These are phyloP conservation scores for Drosophila bunnanda DNA, from an alignment of 2,888 invertebrate genomes.

Conservation along the genomic window DNA sequence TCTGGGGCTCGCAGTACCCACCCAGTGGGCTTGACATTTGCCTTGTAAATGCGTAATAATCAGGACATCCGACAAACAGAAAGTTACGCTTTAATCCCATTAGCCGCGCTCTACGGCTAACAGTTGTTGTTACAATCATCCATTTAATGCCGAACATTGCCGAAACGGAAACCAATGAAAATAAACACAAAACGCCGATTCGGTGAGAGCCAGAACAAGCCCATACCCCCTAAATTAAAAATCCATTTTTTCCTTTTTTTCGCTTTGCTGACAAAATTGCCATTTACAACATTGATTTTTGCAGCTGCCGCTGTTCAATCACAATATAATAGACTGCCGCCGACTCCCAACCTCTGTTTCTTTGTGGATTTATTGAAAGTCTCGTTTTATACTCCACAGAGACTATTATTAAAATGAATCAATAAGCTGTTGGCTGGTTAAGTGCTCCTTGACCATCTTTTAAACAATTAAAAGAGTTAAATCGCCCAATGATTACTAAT, in stretches of 20 bases:
- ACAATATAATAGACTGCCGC: not conserved
- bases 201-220: conserved; percentile 25
- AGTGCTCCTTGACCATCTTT: conserved; percentile 18
- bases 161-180: conserved; percentile 55
- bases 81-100: conserved; percentile 75
- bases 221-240: conserved; percentile 42
- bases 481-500: conserved; percentile 8
- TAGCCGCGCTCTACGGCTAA: conserved; percentile 75
- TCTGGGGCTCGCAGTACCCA: conserved; percentile 44
- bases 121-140: conserved; percentile 73
- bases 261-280: conserved; percentile 22
- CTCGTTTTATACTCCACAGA: conserved; percentile 9
- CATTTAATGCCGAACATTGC: conserved; percentile 64
- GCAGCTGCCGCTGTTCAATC: conserved; percentile 9
- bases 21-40: conserved; percentile 76
- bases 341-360: conserved; percentile 5
- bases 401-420: conserved; percentile 13
- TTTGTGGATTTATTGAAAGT: conserved; percentile 8
- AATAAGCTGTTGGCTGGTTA: conserved; percentile 12
- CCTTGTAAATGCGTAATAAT: conserved; percentile 71
- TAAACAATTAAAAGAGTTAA: conserved; percentile 13
- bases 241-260: conserved; percentile 26
- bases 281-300: conserved; percentile 22
- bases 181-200: conserved; percentile 47
- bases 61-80: conserved; percentile 68